Evolutionary conservation across 2,888 invertebrate species (phyloP).

Genomic region (Pristionchus entomophagus): DNA sequence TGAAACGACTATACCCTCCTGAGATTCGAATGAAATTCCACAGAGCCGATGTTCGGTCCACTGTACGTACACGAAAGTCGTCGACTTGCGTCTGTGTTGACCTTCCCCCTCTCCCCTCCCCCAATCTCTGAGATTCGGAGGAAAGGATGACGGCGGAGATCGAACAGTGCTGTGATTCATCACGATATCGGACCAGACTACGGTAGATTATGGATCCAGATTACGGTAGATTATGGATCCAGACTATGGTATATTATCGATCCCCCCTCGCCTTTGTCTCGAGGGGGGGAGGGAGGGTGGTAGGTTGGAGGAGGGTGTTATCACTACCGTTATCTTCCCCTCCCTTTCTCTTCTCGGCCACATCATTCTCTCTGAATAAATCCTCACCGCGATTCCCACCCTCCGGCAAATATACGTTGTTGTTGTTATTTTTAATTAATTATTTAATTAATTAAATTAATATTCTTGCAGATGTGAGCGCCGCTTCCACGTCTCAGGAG

Average conservation of each 20-base stretch:
- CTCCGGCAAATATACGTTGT: no score
- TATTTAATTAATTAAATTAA: slow-evolving; percentile 9
- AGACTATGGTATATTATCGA: no score
- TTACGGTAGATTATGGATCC: no score
- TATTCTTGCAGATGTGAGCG: slow-evolving; percentile 33
- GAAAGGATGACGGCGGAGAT: no score
- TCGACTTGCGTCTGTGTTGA: neutral
- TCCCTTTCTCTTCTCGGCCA: neutral
- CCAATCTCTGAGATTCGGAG: neutral
- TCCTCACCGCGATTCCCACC: no score
- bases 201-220: no score
- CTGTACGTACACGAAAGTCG: no score
- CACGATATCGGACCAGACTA: no score
- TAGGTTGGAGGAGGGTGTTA: slow-evolving; percentile 15
- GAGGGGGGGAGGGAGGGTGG: neutral
- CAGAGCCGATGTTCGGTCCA: no score
- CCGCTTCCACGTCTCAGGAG: neutral
- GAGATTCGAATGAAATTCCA: neutral
- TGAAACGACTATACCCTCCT: neutral
- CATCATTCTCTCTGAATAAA: no score
- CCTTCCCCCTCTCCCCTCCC: neutral
- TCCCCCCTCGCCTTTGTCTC: slow-evolving; percentile 32
- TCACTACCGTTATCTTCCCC: slow-evolving; percentile 1
- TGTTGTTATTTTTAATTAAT: neutral
- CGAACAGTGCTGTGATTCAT: no score